Base-by-base conservation (phyloP, 2,888 invertebrate genomes). In the Netelia fuscicornis region DNA sequence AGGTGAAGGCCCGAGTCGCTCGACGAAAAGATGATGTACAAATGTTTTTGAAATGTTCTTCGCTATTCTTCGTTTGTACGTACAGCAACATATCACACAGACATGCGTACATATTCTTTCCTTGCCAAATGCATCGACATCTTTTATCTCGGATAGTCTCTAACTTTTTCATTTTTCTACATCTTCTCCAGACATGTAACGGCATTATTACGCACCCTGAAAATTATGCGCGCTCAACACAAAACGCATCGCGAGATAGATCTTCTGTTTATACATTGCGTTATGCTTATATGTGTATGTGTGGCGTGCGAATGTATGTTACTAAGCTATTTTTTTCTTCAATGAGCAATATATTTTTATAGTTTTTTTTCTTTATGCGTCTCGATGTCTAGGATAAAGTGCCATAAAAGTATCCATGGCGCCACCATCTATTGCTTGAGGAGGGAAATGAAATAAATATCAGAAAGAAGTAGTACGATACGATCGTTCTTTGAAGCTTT, bases 151-250 rank as follows among this genome's bases (percentile, higher is more conserved):
- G 56, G 72, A 17, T 79, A 71, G 79, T 25, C 44, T 10, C 13
- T 37, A 13, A 71, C 48, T 70, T 37, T 56, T 17, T 37, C 37
- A 13, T 37, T 11, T 71, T 71, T 54, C 58, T 54, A 20, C 44
- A 44, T 17, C 17, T 58, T 42, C n/a, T 11, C 74, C 62, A 62
- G 70, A 70, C 62, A 60, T 68, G 37, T 64, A 23, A 23, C 25
- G 60, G 48, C 70, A 81, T 86, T 85, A 82, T 79, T 85, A 85
- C 86, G 81, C 87, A 89, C 89, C 87, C 86, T 86, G 88, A 87
- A 86, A 90, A 90, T 90, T 90, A 90, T 86, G 86, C 88, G 86
- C 84, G 81, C 9, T n/a, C 65, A 30, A 71, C 37, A 58, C 23
- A 71, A 74, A 58, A 78, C 83, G 68, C 78, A 74, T 62, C 9